Evolutionary conservation across 2,113 vertebrate species (phyloP).

Genomic region (Crotalus helleri): DNA sequence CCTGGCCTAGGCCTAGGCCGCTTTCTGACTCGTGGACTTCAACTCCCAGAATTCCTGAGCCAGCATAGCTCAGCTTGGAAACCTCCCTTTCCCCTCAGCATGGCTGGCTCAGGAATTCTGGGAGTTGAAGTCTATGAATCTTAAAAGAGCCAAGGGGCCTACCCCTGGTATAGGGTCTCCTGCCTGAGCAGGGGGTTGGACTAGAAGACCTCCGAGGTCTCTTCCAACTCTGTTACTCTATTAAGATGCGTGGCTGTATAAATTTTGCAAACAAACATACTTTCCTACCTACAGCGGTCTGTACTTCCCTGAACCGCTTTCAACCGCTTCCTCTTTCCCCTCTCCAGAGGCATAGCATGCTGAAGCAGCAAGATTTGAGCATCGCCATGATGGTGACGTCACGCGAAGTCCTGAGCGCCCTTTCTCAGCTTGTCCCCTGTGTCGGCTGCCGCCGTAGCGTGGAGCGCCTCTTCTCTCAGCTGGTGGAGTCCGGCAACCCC

Average conservation of each 20-base stretch:
- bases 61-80: too few relatives aligned
- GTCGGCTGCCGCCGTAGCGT: conserved; percentile 95
- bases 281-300: neutral
- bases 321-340: neutral
- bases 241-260: neutral
- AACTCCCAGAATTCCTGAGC: too few relatives aligned
- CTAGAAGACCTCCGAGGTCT: neutral
- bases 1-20: too few relatives aligned
- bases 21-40: too few relatives aligned
- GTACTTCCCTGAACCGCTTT: neutral
- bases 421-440: conserved; percentile 92
- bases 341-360: conserved; percentile 84
- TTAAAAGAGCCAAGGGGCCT: too few relatives aligned
- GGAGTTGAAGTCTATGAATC: too few relatives aligned
- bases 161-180: neutral
- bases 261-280: neutral
- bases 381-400: conserved; percentile 92
- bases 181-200: neutral
- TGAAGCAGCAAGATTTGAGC: conserved; percentile 88
- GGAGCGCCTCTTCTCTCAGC: conserved; percentile 92
- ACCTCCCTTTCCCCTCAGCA: too few relatives aligned
- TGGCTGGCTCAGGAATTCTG: too few relatives aligned
- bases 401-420: conserved; percentile 84
- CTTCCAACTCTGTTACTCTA: neutral
- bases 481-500: conserved; percentile 90